Base-by-base conservation (phyloP, 2,797 vertebrate genomes). In the Remorina albescens region DNA sequence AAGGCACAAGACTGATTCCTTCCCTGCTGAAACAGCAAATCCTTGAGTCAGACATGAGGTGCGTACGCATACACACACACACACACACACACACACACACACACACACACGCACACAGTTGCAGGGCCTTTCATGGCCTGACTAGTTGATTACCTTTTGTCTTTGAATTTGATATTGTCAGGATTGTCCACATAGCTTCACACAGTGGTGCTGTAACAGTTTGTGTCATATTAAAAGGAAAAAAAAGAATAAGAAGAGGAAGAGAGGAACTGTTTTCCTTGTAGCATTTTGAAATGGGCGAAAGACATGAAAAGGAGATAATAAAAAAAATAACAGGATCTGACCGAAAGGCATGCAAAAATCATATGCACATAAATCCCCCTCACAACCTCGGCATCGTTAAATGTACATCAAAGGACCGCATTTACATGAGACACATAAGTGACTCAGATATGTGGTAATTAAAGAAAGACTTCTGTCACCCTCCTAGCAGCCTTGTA, bases 381-480 rank as follows among this genome's bases (percentile, higher is more conserved):
- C 55, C 46, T 26, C 30, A n/a, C 46, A 74, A 76, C 68, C 13
- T 67, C 62, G 25, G 56, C 56, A 62, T 47, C 59, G 83, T 86
- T 84, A 78, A 84, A 80, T 70, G 82, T 61, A 66, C 75, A 86
- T 91, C 86, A 90, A 90, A 85, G 84, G 84, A 71, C 34, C 26
- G 47, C 56, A 59, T 87, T 91, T 81, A 92, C 93, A 92, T 91
- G 93, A 93, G 94, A 94, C 93, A 93, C 92, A 89, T 91, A 91
- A 92, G 94, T 94, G 94, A 95, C 93, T 89, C 93, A 86, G 94
- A 95, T 93, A 95, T 95, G 95, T 95, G 93, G 93, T 94, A 96
- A 96, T 96, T 96, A 96, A 94, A 94, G 92, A 94, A 91, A 93
- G 94, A 94, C 93, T 88, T 65, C 55, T 78, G 75, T 82, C 76